Evolutionary conservation across 2,113 vertebrate genomes (phyloP), one percentile per base, ranked within the genome.

Genomic region (Phrynosoma platyrhinos): DNA sequence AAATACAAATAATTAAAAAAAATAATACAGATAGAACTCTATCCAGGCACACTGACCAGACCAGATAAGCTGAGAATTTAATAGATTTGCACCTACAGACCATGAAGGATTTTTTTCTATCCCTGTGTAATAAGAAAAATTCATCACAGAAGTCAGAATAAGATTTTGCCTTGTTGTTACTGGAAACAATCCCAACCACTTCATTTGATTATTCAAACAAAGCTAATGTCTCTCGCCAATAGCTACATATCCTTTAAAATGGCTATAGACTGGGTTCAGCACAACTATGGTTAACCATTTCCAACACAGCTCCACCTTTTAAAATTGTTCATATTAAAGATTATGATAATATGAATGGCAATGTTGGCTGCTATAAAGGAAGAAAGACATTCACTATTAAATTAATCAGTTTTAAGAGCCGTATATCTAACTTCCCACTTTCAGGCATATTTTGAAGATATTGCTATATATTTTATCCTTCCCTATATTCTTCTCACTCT

Each of bases 151-250:
- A 52, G 2, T 74, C 84, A 90, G 80, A 36, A 81, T 72, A 84
- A 88, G 47, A 79, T 85, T 92, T 89, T 80, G 88, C 5, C 2
- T 75, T 79, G 30, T 76, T 88, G 76, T 78, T 3, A 88, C 76
- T 77, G 74, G 77, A 85, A 88, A 78, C 52, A 86, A 84, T 53
- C 85, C 23, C 1, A 80, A 12, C 20, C 23, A 79, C 58, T 85
- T 32, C 40, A 9, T 83, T 52, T 87, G 74, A 23, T 87, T 92
- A 88, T 82, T 62, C 88, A 93, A 85, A 76, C 83, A 74, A 58
- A 92, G 42, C 52, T 83, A 79, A 91, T 77, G 21, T 20, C 30
- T 9, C 27, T 5, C 32, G 82, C 71, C 86, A 47, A 64, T 80
- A 84, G 36, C 25, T 42, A 53, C 23, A 40, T 84, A 79, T 87